These are phyloP conservation scores for Numenius phaeopus DNA, from an alignment of 2,797 vertebrate genomes.

Conservation along the genomic window DNA sequence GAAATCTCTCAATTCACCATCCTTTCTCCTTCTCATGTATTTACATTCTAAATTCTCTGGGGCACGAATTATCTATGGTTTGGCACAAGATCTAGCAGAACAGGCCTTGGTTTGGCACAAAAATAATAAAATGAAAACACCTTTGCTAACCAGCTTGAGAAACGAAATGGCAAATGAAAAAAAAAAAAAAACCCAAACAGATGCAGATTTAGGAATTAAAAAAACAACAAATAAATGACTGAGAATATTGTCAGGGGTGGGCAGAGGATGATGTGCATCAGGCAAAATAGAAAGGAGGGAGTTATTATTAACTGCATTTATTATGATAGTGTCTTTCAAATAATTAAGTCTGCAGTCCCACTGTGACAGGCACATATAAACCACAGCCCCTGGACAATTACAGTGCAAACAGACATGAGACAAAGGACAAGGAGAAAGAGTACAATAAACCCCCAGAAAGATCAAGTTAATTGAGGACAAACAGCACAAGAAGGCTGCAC, in stretches of 20 bases:
- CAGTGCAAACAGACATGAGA: constrained; percentile 5
- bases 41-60: neutral
- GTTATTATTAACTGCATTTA: neutral
- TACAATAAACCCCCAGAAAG: neutral
- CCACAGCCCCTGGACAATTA: neutral
- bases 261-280: neutral
- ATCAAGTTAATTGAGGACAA: constrained; percentile 11
- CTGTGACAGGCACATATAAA: neutral
- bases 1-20: neutral
- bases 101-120: neutral
- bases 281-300: neutral
- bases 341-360: neutral
- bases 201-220: neutral
- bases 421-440: constrained; percentile 17
- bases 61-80: neutral
- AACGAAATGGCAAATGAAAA: neutral
- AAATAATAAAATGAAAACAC: neutral
- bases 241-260: neutral
- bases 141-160: neutral
- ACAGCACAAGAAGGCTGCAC: neutral
- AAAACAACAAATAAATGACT: neutral
- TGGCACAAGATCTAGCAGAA: neutral
- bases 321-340: neutral
- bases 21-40: neutral
- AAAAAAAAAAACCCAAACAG: neutral